Conservation (phyloP, 2,888 invertebrate genomes). For the Timema cristinae region DNA sequence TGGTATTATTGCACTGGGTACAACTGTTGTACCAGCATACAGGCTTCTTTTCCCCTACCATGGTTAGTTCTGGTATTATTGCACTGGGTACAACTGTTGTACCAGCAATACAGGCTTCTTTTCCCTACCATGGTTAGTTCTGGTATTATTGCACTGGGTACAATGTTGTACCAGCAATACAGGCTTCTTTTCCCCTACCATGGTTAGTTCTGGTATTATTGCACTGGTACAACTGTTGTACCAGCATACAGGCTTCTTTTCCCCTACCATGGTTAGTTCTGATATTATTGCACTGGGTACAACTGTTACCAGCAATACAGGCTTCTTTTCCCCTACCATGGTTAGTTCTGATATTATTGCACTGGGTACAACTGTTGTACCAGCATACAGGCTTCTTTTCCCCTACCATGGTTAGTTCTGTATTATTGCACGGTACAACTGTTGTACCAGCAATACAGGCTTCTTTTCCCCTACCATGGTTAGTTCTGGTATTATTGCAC, state of each 20-base stretch:
- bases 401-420: conserved; percentile 24
- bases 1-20: no score
- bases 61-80: conserved; percentile 16
- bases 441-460: conserved; percentile 29
- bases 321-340: conserved; percentile 29
- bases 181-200: no score
- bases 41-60: conserved; percentile 29
- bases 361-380: conserved; percentile 19
- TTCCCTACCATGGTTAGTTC: conserved; percentile 27
- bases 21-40: no score
- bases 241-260: conserved; percentile 30
- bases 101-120: conserved; percentile 28
- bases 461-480: conserved; percentile 29
- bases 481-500: not conserved
- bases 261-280: conserved; percentile 25
- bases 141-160: conserved; percentile 18
- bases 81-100: conserved; percentile 18
- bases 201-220: no score
- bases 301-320: conserved; percentile 29
- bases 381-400: conserved; percentile 30
- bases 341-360: conserved; percentile 11
- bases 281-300: conserved; percentile 17
- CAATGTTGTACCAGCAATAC: no score
- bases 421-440: conserved; percentile 10
- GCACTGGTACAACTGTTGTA: no score